Evolutionary conservation across 2,888 invertebrate genomes (phyloP).

Genomic region (Nebria brevicollis): DNA sequence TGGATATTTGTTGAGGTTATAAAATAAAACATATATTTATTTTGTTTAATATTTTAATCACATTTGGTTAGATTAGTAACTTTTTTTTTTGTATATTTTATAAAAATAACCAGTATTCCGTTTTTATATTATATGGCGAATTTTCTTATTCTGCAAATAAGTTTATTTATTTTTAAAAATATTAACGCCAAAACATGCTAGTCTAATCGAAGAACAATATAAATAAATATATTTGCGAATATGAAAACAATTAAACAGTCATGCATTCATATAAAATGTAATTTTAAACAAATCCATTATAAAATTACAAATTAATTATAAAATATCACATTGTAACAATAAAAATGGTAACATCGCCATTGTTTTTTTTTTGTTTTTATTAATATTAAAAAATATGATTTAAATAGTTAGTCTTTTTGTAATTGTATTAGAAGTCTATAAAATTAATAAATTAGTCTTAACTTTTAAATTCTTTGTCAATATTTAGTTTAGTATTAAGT

Average conservation of each 20-base stretch:
- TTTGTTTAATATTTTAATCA: constrained; percentile 14
- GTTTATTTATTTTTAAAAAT: not conserved
- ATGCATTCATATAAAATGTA: constrained; percentile 25
- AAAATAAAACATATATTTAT: constrained; percentile 23
- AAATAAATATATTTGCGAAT: not conserved
- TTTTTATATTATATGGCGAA: not conserved
- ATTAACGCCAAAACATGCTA: not conserved
- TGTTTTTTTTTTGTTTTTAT: not conserved
- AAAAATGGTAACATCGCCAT: constrained; percentile 37
- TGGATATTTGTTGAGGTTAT: too few relatives aligned
- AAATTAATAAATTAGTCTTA: constrained; percentile 5
- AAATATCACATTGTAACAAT: constrained; percentile 20
- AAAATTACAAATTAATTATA: constrained; percentile 1
- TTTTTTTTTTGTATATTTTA: not conserved
- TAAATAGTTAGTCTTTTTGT: not conserved
- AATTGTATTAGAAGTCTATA: constrained; percentile 7
- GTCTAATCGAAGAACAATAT: not conserved
- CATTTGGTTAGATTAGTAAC: not conserved
- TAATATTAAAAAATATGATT: not conserved
- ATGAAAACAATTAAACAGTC: constrained; percentile 4
- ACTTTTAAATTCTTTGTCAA: not conserved
- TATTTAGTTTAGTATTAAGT: constrained; percentile 22
- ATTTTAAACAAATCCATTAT: constrained; percentile 13
- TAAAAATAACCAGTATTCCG: not conserved
- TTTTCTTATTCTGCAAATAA: not conserved